A percentile compares a stretch with the other conserved stretches of the same genome.
phyloP scores from a whole-genome alignment of 1,140 invertebrate species.

The Heliothis virescens region DNA sequence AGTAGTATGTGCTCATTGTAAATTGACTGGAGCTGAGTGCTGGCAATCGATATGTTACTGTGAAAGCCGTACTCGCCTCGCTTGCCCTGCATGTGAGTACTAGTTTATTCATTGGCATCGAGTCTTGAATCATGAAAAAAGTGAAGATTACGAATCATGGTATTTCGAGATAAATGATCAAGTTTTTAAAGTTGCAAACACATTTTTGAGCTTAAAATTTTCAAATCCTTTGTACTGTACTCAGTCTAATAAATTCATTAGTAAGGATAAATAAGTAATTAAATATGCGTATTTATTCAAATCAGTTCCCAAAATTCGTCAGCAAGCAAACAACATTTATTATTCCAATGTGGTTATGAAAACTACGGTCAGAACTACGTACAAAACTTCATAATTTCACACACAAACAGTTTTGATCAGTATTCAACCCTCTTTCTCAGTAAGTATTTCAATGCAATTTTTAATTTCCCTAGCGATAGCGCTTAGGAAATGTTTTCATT shows the following conservation, averaged over 20 bases:
- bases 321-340: background rate
- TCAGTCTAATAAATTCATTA: too few species aligned
- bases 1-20: slow-evolving; percentile 6
- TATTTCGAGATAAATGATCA: too few species aligned
- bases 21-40: slow-evolving; percentile 5
- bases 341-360: background rate
- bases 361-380: background rate
- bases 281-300: background rate
- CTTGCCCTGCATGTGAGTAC: background rate
- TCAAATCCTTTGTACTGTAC: too few species aligned
- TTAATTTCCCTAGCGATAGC: slow-evolving; percentile 49
- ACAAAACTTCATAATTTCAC: background rate
- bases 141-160: too few species aligned
- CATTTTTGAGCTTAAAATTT: too few species aligned
- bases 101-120: slow-evolving; percentile 9
- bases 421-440: slow-evolving; percentile 28
- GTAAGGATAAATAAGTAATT: background rate
- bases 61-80: slow-evolving; percentile 6
- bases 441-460: slow-evolving; percentile 40
- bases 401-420: slow-evolving; percentile 24
- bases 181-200: too few species aligned
- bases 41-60: slow-evolving; percentile 24
- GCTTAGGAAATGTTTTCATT: slow-evolving; percentile 45
- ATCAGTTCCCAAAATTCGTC: background rate
- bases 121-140: background rate